Evolutionary conservation across 2,113 vertebrate species (phyloP), one percentile per base, ranked within the genome.

Genomic region (Stercorarius parasiticus): DNA sequence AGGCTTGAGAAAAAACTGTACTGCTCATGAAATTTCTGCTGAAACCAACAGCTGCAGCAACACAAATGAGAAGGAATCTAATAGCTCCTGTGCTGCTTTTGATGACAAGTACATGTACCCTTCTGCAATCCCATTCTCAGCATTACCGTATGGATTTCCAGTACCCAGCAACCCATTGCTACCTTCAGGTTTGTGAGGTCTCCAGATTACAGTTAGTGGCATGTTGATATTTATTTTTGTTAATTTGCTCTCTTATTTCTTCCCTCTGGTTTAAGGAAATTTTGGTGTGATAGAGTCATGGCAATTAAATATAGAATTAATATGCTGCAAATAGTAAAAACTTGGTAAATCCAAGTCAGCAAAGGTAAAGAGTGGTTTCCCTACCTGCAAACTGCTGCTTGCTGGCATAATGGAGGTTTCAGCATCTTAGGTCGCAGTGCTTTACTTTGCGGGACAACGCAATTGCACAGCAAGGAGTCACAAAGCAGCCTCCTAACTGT

Each of bases 41-140:
- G 98, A 99, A 66, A 95, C 79, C 56, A 94, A 97, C 90, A 98
- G 95, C 73, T 97, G 97, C 97, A 97, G 96, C 65, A 62, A 97
- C 18, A 73, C 93, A 43, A 98, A 97, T 16, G 98, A 99, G 70
- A 99, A 99, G 96, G 96, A 98, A 87, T 86, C 98, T 10, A 97
- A 97, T 55, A 98, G 88, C 64, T 96, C 97, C 11, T 98, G 98
- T 88, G 97, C 98, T 58, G 96, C 96, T 53, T 98, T 98, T 87
- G 98, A 98, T 62, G 98, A 98, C 69, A 99, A 99, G 76, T 99
- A 98, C 74, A 96, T 98, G 90, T 98, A 98, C 88, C 98, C 98
- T 13, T 96, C 98, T 42, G 97, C 98, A 61, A 93, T 97, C 45
- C 95, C 97, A 19, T 98, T 97, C 59, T 95, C 98, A 26, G 96